Conservation (phyloP, 2,113 vertebrate species). For the Tichodroma muraria region DNA sequence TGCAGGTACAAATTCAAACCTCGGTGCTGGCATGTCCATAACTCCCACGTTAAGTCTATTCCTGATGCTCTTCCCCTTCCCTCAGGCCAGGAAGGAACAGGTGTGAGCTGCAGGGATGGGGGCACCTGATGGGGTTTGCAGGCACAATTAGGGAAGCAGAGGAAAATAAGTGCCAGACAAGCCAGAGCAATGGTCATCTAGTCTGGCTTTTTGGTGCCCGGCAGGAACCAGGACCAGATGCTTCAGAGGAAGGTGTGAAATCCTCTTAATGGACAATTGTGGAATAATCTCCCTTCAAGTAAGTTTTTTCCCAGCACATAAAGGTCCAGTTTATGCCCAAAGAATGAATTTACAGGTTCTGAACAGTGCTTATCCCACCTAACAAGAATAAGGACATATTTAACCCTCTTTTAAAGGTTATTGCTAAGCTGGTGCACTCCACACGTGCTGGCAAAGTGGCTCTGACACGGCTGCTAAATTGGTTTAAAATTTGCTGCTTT, state of each 20-base stretch:
- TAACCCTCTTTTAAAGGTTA: background rate
- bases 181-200: background rate
- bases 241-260: slow-evolving; percentile 21
- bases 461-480: background rate
- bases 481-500: background rate
- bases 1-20: background rate
- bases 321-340: background rate
- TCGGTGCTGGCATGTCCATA: accelerated
- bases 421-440: background rate
- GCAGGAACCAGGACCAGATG: background rate
- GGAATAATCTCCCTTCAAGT: background rate
- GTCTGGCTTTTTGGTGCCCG: background rate
- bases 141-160: background rate
- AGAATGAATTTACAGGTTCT: background rate
- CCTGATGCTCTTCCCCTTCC: background rate
- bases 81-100: background rate
- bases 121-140: background rate
- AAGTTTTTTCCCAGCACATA: background rate
- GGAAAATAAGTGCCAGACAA: background rate
- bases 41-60: background rate
- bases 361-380: background rate
- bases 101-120: background rate
- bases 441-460: background rate
- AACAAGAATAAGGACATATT: background rate
- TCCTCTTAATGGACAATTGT: background rate